phyloP scores from a whole-genome alignment of 2,113 vertebrate species.

The Nannospalax galili region DNA sequence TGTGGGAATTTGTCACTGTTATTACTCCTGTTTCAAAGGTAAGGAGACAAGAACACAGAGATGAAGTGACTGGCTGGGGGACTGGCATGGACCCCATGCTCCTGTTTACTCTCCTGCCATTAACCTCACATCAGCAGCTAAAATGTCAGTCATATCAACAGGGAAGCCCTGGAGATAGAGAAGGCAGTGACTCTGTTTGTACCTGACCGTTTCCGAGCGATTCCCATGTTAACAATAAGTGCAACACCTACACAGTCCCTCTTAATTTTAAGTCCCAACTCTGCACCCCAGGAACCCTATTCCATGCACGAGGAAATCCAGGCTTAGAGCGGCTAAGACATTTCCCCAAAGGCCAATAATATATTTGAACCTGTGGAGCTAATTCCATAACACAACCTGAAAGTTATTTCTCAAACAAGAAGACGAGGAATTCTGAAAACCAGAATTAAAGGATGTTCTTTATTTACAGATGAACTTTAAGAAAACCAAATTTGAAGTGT shows the following conservation, averaged over 20 bases:
- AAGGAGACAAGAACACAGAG: background rate
- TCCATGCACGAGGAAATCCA: too few relatives aligned
- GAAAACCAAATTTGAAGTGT: background rate
- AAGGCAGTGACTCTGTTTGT: background rate
- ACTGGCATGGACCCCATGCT: background rate
- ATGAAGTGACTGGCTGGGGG: background rate
- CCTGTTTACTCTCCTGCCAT: background rate
- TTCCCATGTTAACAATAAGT: too few relatives aligned
- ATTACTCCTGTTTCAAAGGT: background rate
- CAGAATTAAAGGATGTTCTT: background rate
- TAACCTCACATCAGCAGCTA: background rate
- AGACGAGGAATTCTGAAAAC: background rate
- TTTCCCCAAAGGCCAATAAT: background rate
- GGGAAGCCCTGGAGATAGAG: background rate
- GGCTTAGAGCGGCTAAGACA: background rate
- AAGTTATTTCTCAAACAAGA: background rate
- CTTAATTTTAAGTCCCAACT: background rate
- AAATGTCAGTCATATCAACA: background rate
- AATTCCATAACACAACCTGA: background rate
- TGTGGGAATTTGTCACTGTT: background rate
- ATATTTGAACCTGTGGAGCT: background rate
- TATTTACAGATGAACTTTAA: slow-evolving; percentile 15
- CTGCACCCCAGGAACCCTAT: background rate
- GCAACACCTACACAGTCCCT: background rate
- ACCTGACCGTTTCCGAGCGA: background rate